Conservation (phyloP, 1,140 invertebrate genomes). For the Drosophila persimilis region DNA sequence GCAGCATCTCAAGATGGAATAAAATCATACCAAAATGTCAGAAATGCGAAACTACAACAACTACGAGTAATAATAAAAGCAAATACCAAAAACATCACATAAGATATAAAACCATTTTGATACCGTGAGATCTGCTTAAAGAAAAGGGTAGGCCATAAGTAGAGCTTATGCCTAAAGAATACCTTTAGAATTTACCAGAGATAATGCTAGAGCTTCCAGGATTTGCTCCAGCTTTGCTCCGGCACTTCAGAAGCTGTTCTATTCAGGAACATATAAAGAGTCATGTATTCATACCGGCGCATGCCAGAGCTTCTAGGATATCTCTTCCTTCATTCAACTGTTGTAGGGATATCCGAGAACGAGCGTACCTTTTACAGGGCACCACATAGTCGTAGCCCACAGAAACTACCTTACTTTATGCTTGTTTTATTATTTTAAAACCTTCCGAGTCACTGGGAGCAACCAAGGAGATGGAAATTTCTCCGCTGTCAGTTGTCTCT, state of each 20-base stretch:
- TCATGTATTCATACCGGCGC: too few relatives aligned
- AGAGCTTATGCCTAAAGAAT: too few relatives aligned
- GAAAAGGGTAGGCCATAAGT: too few relatives aligned
- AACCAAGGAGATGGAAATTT: conserved; percentile 31
- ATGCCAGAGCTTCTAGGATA: too few relatives aligned
- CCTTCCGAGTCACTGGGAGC: conserved; percentile 46
- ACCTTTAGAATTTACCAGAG: too few relatives aligned
- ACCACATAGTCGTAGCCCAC: conserved; percentile 14
- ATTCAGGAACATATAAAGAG: too few relatives aligned
- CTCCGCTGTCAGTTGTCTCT: conserved; percentile 40
- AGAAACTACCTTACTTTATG: conserved; percentile 27
- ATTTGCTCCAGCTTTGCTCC: too few relatives aligned
- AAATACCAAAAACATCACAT: conserved; percentile 43
- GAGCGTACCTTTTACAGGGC: conserved; percentile 9
- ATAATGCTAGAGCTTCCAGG: too few relatives aligned
- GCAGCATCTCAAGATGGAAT: conserved; percentile 21
- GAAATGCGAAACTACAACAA: conserved; percentile 50
- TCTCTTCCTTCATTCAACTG: too few relatives aligned
- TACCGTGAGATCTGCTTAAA: conserved; percentile 6
- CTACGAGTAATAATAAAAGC: conserved; percentile 45
- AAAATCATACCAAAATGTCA: conserved; percentile 51
- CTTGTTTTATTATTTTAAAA: conserved; percentile 74
- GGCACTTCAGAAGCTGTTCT: too few relatives aligned
- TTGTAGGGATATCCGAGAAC: too few relatives aligned
- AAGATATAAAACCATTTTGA: conserved; percentile 39